Base-by-base conservation (phyloP, 2,797 vertebrate species). In the Sebastolobus altivelis region DNA sequence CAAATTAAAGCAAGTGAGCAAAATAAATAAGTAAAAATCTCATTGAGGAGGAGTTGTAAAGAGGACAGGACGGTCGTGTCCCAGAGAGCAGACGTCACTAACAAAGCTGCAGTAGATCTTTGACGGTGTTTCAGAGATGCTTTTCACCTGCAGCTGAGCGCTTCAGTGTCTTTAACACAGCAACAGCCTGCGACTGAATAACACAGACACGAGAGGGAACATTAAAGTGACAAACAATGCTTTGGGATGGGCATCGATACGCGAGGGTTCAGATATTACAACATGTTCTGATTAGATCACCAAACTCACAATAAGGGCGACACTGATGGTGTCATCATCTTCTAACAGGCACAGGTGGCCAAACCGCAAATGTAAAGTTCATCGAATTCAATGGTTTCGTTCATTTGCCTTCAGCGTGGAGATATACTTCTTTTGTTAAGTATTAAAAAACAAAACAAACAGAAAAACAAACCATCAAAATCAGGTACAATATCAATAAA, bases 11-110 rank as follows among this genome's bases (percentile, higher is more conserved):
- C 81, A 69, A 83, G 60, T 12, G 18, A 83, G 62, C 9, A 78
- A 92, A 90, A 93, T 85, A 92, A 93, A 88, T 93, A 91, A 46
- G 54, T 84, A 91, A 92, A 29, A 92, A 93, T 87, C 65, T 88
- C 75, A 79, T 10, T 3, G 29, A 87, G 56, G 74, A 78, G 56
- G 79, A 58, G 67, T 56, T 31, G 68, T 40, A 9, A 43, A 77
- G 33, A 40, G 4, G 27, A 80, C 35, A 12, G 67, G 80, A 77
- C 27, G 46, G 65, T 46, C 9, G 18, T 22, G 65, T 67, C 37
- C 55, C 27, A 65, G 25, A 65, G 31, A 52, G 52, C 52, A 72
- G 59, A 65, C 10, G 16, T 72, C 49, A 46, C 66, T 56, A 74
- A 67, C 59, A 38, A 74, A 79, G 60, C 60, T 6, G 18, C 65